phyloP scores from a whole-genome alignment of 2,113 vertebrate species.

The Notarius quadriscutis region DNA sequence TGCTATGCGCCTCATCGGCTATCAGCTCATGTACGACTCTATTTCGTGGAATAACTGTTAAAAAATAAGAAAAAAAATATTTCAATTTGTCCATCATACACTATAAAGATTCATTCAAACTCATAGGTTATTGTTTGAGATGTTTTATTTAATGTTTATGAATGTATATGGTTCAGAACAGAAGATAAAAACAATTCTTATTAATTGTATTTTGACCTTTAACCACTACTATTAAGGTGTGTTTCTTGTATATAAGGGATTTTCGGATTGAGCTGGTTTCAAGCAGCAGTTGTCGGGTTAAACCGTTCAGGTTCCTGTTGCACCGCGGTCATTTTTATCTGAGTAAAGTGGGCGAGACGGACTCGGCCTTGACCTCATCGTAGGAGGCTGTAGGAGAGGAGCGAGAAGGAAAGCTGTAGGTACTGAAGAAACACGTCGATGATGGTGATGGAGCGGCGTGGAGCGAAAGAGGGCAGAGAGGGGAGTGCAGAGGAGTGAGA shows the following conservation, averaged over 20 bases:
- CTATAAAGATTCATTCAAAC: not conserved
- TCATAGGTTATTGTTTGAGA: not conserved
- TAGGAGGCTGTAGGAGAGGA: conserved; percentile 5
- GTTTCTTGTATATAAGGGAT: not conserved
- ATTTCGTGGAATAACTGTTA: no score
- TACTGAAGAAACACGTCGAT: not conserved
- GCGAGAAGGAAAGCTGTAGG: not conserved
- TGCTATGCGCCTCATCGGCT: no score
- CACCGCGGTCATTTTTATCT: not conserved
- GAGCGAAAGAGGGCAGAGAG: not conserved
- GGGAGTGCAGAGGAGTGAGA: not conserved
- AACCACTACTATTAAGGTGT: not conserved
- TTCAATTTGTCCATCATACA: not conserved
- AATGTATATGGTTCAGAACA: not conserved
- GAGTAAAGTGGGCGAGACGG: not conserved
- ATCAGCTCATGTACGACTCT: no score
- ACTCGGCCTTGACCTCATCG: not conserved
- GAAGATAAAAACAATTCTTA: not conserved
- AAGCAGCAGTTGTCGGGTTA: no score
- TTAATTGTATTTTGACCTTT: no score
- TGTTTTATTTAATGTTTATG: not conserved
- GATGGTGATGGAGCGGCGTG: not conserved
- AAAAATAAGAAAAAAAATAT: no score
- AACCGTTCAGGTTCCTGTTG: not conserved
- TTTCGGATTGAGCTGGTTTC: not conserved